Conservation (phyloP, 2,797 vertebrate genomes). For the Sebastes aleutianus region DNA sequence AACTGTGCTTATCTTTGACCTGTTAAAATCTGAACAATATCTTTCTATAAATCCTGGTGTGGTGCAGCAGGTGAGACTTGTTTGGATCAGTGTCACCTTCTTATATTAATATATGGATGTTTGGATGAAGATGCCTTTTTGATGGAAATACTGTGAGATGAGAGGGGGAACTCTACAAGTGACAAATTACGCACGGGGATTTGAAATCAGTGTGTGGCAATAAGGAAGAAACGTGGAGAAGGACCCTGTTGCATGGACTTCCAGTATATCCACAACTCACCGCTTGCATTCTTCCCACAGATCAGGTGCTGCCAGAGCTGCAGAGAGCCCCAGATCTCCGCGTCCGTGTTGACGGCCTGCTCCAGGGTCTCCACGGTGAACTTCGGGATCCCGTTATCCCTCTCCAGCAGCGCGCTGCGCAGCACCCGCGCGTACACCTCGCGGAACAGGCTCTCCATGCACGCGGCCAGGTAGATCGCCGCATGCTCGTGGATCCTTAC, state of each 20-base stretch:
- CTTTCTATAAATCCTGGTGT: background rate
- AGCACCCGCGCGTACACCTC: slow-evolving; percentile 84
- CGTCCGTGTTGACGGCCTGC: slow-evolving; percentile 89
- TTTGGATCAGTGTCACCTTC: background rate
- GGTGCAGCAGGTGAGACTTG: too few relatives aligned
- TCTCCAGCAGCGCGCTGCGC: slow-evolving; percentile 80
- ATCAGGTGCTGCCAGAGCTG: slow-evolving; percentile 93
- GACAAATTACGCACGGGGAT: background rate
- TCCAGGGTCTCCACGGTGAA: slow-evolving; percentile 90
- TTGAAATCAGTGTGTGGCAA: background rate
- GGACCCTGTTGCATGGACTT: slow-evolving; percentile 8
- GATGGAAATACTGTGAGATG: background rate
- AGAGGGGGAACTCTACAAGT: background rate
- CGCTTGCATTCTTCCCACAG: slow-evolving; percentile 94
- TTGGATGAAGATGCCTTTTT: background rate
- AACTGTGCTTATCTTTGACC: too few relatives aligned
- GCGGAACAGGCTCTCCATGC: slow-evolving; percentile 93
- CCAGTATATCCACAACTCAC: slow-evolving; percentile 80
- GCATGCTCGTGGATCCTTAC: slow-evolving; percentile 95
- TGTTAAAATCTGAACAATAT: background rate
- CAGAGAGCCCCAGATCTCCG: slow-evolving; percentile 95
- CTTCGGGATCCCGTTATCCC: slow-evolving; percentile 85
- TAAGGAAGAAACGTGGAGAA: background rate
- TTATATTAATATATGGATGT: background rate
- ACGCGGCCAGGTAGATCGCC: slow-evolving; percentile 94